Conservation (phyloP, 2,113 vertebrate species). For the Sprattus sprattus region DNA sequence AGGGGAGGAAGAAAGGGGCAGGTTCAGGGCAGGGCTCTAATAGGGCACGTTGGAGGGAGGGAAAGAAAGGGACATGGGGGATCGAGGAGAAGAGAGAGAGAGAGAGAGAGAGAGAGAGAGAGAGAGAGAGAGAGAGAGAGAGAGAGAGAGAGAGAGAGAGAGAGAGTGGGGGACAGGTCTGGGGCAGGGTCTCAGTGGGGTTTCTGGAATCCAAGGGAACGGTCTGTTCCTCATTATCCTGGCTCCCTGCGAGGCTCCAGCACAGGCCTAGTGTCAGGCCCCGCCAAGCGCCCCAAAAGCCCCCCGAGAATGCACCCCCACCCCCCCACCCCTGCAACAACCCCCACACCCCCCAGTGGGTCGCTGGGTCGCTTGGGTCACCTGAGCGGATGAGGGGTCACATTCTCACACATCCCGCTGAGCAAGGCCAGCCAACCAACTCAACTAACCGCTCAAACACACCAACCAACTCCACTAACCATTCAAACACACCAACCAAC, state of each 20-base stretch:
- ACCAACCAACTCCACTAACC: neutral
- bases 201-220: constrained; percentile 67
- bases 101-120: constrained; percentile 25
- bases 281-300: constrained; percentile 16
- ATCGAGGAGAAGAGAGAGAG: no score
- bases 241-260: constrained; percentile 42
- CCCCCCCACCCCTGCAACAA: neutral
- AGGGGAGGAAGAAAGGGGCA: neutral
- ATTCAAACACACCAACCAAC: neutral
- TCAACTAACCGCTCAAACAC: neutral
- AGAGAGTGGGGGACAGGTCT: constrained; percentile 41
- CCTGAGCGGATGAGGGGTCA: constrained; percentile 27
- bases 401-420: constrained; percentile 37
- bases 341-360: neutral
- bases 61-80: neutral
- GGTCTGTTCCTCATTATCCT: constrained; percentile 73
- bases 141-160: constrained; percentile 9
- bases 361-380: neutral
- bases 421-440: neutral
- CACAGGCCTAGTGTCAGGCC: constrained; percentile 41
- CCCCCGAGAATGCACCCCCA: neutral
- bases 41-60: constrained; percentile 2
- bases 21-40: constrained; percentile 15
- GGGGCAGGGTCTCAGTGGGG: constrained; percentile 65
- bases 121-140: constrained; percentile 23